phyloP scores from a whole-genome alignment of 2,888 invertebrate species.

The Camptogramma bilineatum region DNA sequence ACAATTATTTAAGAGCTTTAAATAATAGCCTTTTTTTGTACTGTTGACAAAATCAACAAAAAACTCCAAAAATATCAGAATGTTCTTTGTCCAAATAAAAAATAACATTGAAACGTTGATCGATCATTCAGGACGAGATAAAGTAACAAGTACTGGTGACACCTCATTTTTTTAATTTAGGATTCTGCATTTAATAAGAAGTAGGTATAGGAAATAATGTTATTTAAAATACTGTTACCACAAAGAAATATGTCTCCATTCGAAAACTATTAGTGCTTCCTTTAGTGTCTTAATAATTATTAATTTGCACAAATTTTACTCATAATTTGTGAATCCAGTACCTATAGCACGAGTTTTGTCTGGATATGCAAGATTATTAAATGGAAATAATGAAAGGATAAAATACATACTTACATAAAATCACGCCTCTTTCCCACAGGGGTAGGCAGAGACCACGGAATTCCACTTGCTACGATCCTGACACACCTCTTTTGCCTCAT shows the following conservation, averaged over 20 bases:
- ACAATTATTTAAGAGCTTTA: neutral
- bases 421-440: no score
- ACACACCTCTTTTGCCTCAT: no score
- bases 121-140: conserved; percentile 75
- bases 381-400: no score
- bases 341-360: neutral
- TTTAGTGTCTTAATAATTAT: neutral
- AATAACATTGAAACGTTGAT: conserved; percentile 74
- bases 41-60: conserved; percentile 12
- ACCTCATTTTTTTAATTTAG: conserved; percentile 51
- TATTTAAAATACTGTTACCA: no score
- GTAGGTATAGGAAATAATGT: no score
- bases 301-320: neutral
- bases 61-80: conserved; percentile 33
- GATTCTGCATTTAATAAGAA: neutral
- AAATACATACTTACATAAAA: no score
- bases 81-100: conserved; percentile 66
- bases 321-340: neutral
- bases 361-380: no score
- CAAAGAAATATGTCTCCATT: neutral
- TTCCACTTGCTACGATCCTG: no score
- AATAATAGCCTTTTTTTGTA: neutral
- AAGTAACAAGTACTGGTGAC: conserved; percentile 69
- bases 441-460: no score
- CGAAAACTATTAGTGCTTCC: neutral